Evolutionary conservation across 1,140 invertebrate genomes (phyloP).

Genomic region (Apocrypta bakeri): DNA sequence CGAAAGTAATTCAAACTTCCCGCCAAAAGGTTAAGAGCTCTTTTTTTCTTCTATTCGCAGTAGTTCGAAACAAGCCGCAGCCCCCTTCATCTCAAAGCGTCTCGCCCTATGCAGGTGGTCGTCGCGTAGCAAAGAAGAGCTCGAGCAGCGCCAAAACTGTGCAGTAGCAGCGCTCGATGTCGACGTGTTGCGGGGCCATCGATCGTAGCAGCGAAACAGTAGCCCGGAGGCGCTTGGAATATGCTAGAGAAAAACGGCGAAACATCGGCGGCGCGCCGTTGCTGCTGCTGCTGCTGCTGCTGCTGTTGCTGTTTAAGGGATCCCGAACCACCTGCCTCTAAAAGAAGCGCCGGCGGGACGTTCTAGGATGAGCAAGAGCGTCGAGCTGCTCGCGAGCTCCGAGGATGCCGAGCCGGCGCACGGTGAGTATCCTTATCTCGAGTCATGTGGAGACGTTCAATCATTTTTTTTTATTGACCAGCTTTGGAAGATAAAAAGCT

Average conservation of each 20-base stretch:
- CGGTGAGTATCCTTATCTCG: constrained; percentile 54
- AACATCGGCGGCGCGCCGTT: background rate
- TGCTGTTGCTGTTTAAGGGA: background rate
- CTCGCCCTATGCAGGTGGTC: background rate
- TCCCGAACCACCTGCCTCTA: background rate
- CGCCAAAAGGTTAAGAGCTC: background rate
- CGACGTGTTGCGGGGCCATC: constrained; percentile 2
- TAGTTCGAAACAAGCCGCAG: background rate
- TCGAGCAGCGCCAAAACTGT: background rate
- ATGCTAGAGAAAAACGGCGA: background rate
- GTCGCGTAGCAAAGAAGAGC: background rate
- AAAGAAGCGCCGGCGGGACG: background rate
- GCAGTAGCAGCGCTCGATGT: constrained; percentile 11
- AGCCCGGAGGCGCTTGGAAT: background rate
- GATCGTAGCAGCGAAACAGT: background rate
- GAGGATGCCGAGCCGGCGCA: constrained; percentile 64
- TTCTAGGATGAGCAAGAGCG: constrained; percentile 67
- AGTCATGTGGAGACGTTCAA: too few species aligned
- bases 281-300: background rate
- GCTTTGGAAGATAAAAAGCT: too few species aligned
- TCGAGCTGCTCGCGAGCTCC: constrained; percentile 67
- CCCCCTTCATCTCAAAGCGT: background rate
- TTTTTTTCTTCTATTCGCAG: background rate
- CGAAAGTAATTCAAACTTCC: background rate
- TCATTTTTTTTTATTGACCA: too few species aligned